Base-by-base conservation (phyloP, 2,888 invertebrate genomes). In the Glaucopsyche alexis region DNA sequence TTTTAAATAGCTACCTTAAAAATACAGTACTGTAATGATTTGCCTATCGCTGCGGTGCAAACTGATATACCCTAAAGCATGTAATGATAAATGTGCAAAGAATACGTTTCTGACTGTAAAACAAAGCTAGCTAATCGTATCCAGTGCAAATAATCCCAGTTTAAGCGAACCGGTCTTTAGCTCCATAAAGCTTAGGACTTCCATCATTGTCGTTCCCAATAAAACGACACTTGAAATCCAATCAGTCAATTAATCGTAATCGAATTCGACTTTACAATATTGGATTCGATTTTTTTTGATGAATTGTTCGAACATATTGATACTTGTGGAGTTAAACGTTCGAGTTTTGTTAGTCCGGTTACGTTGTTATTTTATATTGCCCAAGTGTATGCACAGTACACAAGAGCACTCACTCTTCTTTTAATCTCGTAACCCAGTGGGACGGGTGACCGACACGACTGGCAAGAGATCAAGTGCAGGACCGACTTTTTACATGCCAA, bases 181-280 rank as follows among this genome's bases (percentile, higher is more conserved):
- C 60, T 38, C 13, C 45, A 67, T 16, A 67, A 40, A 67, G 67
- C 67, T 67, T 19, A 67, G 42, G 19, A 5, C 19, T 47, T 47
- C 11, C 11, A 65, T 38, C 49, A 13, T 19, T 49, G 7, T 66
- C 50, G 50, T n/a, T 50, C 60, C 14, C 69, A 69, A 69, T 69
- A 29, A 69, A 69, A 69, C 8, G 67, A 69, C 45, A 47, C 49
- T 69, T 29, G 29, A 45, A 29, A 69, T 69, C 47, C 47, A 69
- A 69, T 69, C 69, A 69, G 69, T 49, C 69, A 49, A 38, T 69
- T 69, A 69, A 69, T 69, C 69, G 69, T 69, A 69, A 69, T 49
- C 29, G 69, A 29, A 47, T 49, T 47, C 49, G 69, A 69, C 29
- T 69, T 45, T 69, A 29, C 47, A 47, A 49, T 29, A 69, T 69